Base-by-base conservation (phyloP, 1,140 invertebrate species). In the Gryllus bimaculatus region DNA sequence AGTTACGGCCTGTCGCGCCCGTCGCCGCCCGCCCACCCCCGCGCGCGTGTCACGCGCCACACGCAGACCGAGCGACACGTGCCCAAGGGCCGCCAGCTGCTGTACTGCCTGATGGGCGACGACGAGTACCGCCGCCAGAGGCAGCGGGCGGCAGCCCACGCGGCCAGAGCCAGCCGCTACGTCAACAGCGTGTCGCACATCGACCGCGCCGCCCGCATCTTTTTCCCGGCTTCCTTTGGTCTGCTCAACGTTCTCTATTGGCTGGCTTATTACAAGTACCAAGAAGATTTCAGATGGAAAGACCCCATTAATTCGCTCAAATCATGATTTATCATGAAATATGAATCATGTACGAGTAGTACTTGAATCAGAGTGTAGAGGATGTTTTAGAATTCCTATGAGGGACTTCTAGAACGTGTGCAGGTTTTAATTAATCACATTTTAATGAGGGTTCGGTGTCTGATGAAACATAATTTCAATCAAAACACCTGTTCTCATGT, bases 101-200 rank as follows among this genome's bases (percentile, higher is more conserved):
- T 94, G 47, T 93, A 93, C 82, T 95, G 94, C 83, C 86, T 96
- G 6, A 90, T 91, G 49, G 94, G 93, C 0, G 92, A 95, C 82
- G 92, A 92, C 81, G 90, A 90, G 74, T 96, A 93, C 84, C 89
- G 93, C 18, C 91, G 89, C 83, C 90, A 93, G 83, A 85, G 94
- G 49, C 91, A 95, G 85, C 85, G 91, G 48, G 92, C 94, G 84
- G 81, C 85, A 78, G 79, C 82, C 77, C 78, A 79, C 76, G 83
- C 83, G 47, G 77, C 26, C 18, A 39, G 15, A 15, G 12, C 20
- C 13, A n/a, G 20, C 21, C 87, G 91, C 54, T 92, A 94, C 85
- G 91, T 94, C 80, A 97, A 96, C 85, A 95, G 94, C 83, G 95
- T 96, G 13, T 96, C 94, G 0, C 88, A 91, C 84, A 96, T 98